These are phyloP conservation scores for Thyatira batis DNA, from an alignment of 2,888 invertebrate species.

Conservation along the genomic window DNA sequence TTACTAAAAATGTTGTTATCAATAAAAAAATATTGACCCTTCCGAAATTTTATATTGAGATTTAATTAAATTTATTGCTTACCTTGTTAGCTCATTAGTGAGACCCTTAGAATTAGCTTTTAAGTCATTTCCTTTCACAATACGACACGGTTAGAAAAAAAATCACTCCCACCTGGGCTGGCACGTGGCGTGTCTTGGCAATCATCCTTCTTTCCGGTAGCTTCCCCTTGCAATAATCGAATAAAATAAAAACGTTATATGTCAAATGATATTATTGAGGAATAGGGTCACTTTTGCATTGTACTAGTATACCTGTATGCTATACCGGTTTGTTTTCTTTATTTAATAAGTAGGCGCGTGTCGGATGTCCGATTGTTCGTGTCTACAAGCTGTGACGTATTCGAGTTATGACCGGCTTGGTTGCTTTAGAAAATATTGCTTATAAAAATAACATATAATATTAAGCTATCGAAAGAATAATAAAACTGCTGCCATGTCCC, in stretches of 20 bases:
- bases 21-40: too few relatives aligned
- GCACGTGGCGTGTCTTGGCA: conserved; percentile 73
- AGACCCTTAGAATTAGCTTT: conserved; percentile 27
- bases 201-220: conserved; percentile 55
- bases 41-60: too few relatives aligned
- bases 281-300: conserved; percentile 16
- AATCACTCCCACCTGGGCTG: conserved; percentile 60
- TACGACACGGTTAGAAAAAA: conserved; percentile 36
- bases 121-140: conserved; percentile 48
- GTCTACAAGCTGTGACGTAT: conserved; percentile 58
- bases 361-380: conserved; percentile 63
- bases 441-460: neutral
- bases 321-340: conserved; percentile 68
- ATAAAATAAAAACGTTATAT: conserved; percentile 32
- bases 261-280: conserved; percentile 10
- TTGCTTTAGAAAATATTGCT: conserved; percentile 8
- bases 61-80: neutral
- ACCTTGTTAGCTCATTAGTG: conserved; percentile 17
- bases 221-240: conserved; percentile 47
- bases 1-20: too few relatives aligned
- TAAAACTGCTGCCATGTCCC: neutral
- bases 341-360: conserved; percentile 67
- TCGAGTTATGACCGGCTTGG: conserved; percentile 23
- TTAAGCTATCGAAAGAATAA: neutral
- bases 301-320: conserved; percentile 22